Percentiles rank a stretch among this genome's conserved stretches.
These are phyloP conservation scores for Lacanobia oleracea DNA, from an alignment of 2,888 invertebrate species.

Conservation along the genomic window DNA sequence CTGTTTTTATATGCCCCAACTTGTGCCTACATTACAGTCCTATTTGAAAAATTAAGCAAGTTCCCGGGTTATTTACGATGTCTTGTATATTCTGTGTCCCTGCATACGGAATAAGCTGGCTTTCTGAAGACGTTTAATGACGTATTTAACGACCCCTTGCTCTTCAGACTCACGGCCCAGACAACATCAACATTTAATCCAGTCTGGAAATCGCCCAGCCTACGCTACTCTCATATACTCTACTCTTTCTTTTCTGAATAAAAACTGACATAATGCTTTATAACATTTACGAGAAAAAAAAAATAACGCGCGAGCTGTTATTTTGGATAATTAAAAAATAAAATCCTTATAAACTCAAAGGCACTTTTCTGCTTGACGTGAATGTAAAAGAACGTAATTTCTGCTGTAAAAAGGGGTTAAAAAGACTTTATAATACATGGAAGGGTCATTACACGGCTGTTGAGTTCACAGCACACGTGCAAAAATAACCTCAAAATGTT, in stretches of 20 bases:
- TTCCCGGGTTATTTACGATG: slow-evolving; percentile 65
- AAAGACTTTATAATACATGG: slow-evolving; percentile 85
- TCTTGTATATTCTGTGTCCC: slow-evolving; percentile 54
- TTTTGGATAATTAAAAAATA: slow-evolving; percentile 67
- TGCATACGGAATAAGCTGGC: slow-evolving; percentile 64
- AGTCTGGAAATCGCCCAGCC: slow-evolving; percentile 33
- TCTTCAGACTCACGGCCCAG: slow-evolving; percentile 43
- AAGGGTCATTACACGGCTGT: slow-evolving; percentile 86
- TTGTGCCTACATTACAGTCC: slow-evolving; percentile 68
- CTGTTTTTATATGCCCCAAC: slow-evolving; percentile 72
- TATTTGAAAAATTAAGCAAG: slow-evolving; percentile 65
- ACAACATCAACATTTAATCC: slow-evolving; percentile 54
- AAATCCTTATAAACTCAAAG: slow-evolving; percentile 76
- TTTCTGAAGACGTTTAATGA: slow-evolving; percentile 66
- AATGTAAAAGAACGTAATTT: slow-evolving; percentile 84
- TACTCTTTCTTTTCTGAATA: slow-evolving; percentile 7
- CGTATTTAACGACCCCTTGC: slow-evolving; percentile 63
- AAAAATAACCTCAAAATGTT: slow-evolving; percentile 80
- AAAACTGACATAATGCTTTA: slow-evolving; percentile 26
- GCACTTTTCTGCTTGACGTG: slow-evolving; percentile 82
- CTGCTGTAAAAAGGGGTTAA: slow-evolving; percentile 79
- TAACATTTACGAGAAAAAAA: neutral
- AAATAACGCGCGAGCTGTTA: slow-evolving; percentile 43
- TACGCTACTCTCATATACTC: neutral
- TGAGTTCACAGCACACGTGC: slow-evolving; percentile 84